These are phyloP conservation scores for Eupithecia subumbrata DNA, from an alignment of 2,888 invertebrate genomes.

Conservation along the genomic window DNA sequence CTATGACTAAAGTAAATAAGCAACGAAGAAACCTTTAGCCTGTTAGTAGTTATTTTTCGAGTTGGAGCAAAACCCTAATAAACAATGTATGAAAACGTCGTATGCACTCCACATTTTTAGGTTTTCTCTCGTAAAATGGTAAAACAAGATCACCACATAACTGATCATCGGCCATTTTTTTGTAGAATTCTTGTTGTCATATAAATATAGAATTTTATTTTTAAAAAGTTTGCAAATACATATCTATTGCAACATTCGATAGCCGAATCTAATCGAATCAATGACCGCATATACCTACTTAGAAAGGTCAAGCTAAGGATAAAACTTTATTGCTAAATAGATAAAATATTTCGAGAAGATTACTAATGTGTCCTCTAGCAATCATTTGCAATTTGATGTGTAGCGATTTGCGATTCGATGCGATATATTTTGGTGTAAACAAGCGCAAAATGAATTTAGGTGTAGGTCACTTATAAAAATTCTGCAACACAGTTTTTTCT, in stretches of 20 bases:
- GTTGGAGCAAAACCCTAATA: too few species aligned
- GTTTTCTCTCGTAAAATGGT: background rate
- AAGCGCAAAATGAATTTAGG: background rate
- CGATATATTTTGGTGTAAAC: background rate
- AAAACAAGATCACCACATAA: background rate
- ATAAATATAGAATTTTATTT: too few species aligned
- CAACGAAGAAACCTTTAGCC: too few species aligned
- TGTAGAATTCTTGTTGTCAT: too few species aligned
- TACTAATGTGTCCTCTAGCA: background rate
- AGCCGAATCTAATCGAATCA: too few species aligned
- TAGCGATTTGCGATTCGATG: background rate
- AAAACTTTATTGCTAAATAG: background rate
- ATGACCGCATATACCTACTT: background rate
- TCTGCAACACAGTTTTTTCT: background rate
- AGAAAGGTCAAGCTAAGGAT: slow-evolving; percentile 9
- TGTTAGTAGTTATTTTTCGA: too few species aligned
- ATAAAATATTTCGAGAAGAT: background rate
- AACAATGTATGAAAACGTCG: background rate
- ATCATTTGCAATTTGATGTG: background rate
- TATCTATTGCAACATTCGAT: too few species aligned
- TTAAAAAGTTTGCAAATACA: too few species aligned
- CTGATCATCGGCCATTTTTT: too few species aligned
- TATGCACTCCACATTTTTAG: background rate
- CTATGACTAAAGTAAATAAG: too few species aligned
- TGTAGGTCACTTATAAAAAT: background rate